A percentile compares a stretch with the other conserved stretches of the same genome.
phyloP scores from a whole-genome alignment of 2,797 vertebrate species.

The Otolemur crassicaudatus region DNA sequence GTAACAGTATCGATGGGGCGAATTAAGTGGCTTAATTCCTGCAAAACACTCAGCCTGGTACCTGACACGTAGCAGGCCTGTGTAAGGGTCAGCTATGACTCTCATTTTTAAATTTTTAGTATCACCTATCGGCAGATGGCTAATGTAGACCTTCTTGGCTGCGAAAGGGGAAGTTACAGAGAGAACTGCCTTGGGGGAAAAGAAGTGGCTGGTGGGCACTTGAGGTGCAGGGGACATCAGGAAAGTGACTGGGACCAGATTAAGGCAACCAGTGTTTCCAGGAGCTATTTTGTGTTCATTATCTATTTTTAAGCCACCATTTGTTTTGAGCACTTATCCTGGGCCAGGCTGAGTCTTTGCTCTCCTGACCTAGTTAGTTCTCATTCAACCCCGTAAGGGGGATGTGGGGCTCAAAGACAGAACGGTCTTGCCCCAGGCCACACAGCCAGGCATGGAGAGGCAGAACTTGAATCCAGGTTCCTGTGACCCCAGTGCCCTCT shows the following conservation, averaged over 20 bases:
- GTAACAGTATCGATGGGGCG: neutral
- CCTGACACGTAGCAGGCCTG: rapidly evolving
- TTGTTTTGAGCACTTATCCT: neutral
- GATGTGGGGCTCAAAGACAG: neutral
- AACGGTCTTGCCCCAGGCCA: neutral
- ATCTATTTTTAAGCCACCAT: constrained; percentile 25
- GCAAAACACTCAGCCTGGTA: too few species aligned
- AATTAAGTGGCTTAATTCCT: neutral
- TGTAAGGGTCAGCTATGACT: neutral
- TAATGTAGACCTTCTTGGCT: neutral
- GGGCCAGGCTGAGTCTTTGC: neutral
- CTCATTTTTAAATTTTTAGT: neutral
- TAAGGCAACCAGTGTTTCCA: neutral
- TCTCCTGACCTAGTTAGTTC: constrained; percentile 50
- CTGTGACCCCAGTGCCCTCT: neutral
- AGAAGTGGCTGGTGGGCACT: neutral
- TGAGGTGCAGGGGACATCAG: neutral
- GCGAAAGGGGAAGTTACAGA: neutral
- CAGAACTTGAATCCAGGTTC: neutral
- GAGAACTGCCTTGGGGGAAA: neutral
- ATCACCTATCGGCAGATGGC: neutral
- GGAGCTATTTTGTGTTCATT: neutral
- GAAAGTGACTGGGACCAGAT: neutral
- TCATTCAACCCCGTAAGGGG: neutral
- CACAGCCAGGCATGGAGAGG: neutral